These are phyloP conservation scores for Antennarius striatus DNA, from an alignment of 2,113 vertebrate genomes.

Conservation along the genomic window DNA sequence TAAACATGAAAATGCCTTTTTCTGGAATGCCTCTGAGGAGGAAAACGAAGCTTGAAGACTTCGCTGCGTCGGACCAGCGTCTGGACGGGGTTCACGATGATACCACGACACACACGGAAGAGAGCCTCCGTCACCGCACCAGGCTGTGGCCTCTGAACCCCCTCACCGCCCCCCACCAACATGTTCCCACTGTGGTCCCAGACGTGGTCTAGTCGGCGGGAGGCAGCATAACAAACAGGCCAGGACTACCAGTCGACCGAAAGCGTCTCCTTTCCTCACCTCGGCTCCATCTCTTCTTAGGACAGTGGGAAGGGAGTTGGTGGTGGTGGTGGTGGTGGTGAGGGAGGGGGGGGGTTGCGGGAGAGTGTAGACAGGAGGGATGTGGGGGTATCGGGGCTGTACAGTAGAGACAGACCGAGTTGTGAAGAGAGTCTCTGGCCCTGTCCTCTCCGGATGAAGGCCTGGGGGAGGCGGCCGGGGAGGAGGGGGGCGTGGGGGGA, in stretches of 20 bases:
- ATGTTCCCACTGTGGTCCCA: slow-evolving; percentile 32
- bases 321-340: too few relatives aligned
- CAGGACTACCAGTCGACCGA: slow-evolving; percentile 33
- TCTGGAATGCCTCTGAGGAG: slow-evolving; percentile 73
- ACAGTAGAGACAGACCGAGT: slow-evolving; percentile 59
- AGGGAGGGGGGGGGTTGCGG: background rate
- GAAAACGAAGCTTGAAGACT: slow-evolving; percentile 41
- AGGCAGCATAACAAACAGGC: slow-evolving; percentile 41
- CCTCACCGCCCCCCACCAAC: background rate
- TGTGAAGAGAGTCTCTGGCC: slow-evolving; percentile 43
- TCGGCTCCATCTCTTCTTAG: slow-evolving; percentile 34
- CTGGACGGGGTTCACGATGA: slow-evolving; percentile 26
- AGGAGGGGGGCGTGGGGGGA: slow-evolving; percentile 28
- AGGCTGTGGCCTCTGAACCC: slow-evolving; percentile 29
- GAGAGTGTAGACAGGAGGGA: background rate
- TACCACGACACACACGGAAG: slow-evolving; percentile 3
- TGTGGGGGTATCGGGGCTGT: slow-evolving; percentile 42
- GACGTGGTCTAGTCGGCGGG: slow-evolving; percentile 18
- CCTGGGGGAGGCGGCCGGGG: slow-evolving; percentile 36
- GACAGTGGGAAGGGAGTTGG: background rate
- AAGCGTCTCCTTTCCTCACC: slow-evolving; percentile 27
- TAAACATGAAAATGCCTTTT: slow-evolving; percentile 75
- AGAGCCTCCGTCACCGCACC: slow-evolving; percentile 29
- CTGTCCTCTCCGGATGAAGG: slow-evolving; percentile 35
- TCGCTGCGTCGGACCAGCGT: slow-evolving; percentile 33